Evolutionary conservation across 2,888 invertebrate genomes (phyloP).

Genomic region (Drosophila cognata): DNA sequence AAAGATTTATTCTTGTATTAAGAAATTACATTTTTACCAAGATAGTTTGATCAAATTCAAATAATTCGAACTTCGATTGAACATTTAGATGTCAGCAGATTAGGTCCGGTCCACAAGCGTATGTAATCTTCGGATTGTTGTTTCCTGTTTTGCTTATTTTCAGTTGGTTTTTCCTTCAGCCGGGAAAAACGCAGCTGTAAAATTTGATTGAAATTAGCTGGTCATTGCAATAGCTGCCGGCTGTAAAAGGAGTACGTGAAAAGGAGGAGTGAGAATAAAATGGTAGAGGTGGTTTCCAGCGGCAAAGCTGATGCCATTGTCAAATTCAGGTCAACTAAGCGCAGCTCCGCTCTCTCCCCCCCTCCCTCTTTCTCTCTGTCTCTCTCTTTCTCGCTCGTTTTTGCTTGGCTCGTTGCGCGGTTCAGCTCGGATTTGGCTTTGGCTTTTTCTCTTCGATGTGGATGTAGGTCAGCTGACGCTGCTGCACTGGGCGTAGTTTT

Average conservation of each 20-base stretch:
- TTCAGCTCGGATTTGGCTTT: conserved; percentile 48
- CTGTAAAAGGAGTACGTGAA: conserved; percentile 9
- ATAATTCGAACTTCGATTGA: background rate
- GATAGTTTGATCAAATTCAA: background rate
- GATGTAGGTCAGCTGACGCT: conserved; percentile 73
- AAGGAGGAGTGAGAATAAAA: background rate
- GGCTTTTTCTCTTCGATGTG: conserved; percentile 46
- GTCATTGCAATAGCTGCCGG: conserved; percentile 32
- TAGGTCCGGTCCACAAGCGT: background rate
- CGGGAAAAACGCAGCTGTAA: conserved; percentile 24
- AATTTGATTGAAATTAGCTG: conserved; percentile 70
- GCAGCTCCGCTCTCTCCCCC: conserved; percentile 9
- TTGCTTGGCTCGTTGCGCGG: conserved; percentile 22
- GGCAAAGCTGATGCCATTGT: conserved; percentile 35
- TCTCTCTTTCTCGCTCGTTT: conserved; percentile 9
- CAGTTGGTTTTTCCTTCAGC: conserved; percentile 9
- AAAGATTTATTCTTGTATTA: background rate
- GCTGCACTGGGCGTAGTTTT: conserved; percentile 72
- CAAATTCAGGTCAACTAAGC: conserved; percentile 63
- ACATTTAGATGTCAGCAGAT: background rate
- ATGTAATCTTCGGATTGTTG: background rate
- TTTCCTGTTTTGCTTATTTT: conserved; percentile 1
- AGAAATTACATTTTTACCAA: background rate
- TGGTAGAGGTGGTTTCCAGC: conserved; percentile 33
- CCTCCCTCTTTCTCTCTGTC: background rate